Conservation (phyloP, 2,797 vertebrate species). For the Phalloptychus januarius region DNA sequence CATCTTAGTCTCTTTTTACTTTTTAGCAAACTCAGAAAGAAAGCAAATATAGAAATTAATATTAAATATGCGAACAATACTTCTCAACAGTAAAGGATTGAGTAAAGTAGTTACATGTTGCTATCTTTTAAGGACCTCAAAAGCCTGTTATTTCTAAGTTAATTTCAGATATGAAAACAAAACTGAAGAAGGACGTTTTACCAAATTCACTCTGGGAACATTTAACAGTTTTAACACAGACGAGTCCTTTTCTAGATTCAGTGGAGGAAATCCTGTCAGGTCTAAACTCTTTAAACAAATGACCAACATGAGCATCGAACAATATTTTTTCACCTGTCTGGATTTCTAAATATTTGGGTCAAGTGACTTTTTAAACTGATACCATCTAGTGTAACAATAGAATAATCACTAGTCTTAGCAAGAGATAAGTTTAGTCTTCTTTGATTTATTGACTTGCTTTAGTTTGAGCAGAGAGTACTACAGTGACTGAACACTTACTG, state of each 20-base stretch:
- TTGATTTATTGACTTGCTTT: neutral
- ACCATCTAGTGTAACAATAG: neutral
- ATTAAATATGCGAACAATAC: neutral
- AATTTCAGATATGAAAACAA: neutral
- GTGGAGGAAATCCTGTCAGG: neutral
- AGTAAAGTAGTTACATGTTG: neutral
- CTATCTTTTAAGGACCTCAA: neutral
- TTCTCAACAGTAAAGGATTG: neutral
- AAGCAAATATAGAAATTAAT: neutral
- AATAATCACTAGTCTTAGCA: neutral
- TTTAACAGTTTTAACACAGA: neutral
- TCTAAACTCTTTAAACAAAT: neutral
- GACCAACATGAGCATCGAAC: neutral
- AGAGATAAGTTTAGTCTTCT: neutral
- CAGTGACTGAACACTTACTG: neutral
- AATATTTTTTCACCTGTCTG: neutral
- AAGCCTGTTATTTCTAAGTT: neutral
- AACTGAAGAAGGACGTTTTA: neutral
- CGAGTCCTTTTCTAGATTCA: neutral
- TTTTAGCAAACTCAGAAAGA: neutral
- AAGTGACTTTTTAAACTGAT: neutral
- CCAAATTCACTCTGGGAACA: neutral
- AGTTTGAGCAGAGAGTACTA: neutral
- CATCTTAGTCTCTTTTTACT: too few species aligned
- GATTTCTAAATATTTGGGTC: neutral